These are phyloP conservation scores for Tapirus indicus DNA, from an alignment of 2,797 vertebrate species.

Conservation along the genomic window DNA sequence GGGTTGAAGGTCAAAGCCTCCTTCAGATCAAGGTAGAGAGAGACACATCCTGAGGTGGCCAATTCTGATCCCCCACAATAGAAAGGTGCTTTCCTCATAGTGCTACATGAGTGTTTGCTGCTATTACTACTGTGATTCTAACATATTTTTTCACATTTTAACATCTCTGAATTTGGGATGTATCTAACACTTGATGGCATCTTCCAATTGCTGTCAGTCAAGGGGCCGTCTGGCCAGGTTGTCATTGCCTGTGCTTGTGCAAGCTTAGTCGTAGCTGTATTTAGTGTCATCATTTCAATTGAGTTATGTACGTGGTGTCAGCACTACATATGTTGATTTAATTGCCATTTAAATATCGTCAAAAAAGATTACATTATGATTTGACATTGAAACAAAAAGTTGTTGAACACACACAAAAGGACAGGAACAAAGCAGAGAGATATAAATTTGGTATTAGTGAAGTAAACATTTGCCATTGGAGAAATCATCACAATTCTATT, in stretches of 20 bases:
- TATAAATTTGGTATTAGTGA: conserved; percentile 13
- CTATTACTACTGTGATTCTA: not conserved
- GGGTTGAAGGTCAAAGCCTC: no score
- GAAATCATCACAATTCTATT: conserved; percentile 17
- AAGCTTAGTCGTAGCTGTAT: not conserved
- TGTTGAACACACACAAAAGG: conserved; percentile 6
- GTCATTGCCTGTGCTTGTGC: not conserved
- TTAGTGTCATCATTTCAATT: not conserved
- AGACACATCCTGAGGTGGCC: no score
- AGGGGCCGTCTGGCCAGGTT: not conserved
- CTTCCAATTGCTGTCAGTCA: not conserved
- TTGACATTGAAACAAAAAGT: conserved; percentile 32
- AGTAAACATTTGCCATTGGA: not conserved
- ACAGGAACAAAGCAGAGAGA: not conserved
- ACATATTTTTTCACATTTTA: not conserved
- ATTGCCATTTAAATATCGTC: not conserved
- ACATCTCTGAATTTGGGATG: not conserved
- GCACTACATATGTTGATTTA: not conserved
- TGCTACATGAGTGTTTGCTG: not conserved
- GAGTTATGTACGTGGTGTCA: not conserved
- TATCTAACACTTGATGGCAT: not conserved
- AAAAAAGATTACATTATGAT: conserved; percentile 13
- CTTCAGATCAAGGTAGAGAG: no score
- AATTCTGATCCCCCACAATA: not conserved
- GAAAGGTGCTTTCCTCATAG: not conserved